Evolutionary conservation across 2,888 invertebrate genomes (phyloP), one percentile per base, ranked within the genome.

Genomic region (Pemphredon lugubris): DNA sequence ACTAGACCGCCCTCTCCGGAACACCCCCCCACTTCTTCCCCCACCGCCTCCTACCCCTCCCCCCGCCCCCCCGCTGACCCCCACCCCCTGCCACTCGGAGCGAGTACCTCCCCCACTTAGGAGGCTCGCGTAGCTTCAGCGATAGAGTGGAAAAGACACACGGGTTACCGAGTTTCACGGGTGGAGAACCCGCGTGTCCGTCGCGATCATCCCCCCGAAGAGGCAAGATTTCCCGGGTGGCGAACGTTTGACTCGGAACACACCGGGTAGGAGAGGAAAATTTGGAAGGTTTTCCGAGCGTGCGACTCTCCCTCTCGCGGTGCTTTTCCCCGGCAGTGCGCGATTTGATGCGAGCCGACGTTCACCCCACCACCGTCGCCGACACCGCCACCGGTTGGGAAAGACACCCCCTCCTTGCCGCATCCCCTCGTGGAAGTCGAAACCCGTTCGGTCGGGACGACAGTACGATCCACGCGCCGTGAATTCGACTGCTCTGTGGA

Each of bases 1-100:
- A 77, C 59, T 61, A 75, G 75, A 79, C 80, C 80, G 80, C 79
- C 78, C 70, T 69, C 78, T 76, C 54, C 63, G 63, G 63, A 73
- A 69, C 74, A 48, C 66, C 77, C 21, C 44, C 53, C 60, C 64
- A 65, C 60, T 69, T 42, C 42, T 18, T 16, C 42, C 2, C 4
- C 42, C 32, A 37, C 2, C 18, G 50, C 58, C 14, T n/a, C n/a
- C n/a, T n/a, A n/a, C n/a, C n/a, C n/a, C 26, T 26, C 26, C 26
- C 26, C 7, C 26, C 26, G 26, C 4, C 3, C 26, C 4, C 4
- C 18, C n/a, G 50, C 54, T 44, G 6, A n/a, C 45, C 20, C 21
- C 45, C 20, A 20, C 20, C 45, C 20, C 61, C 51, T 23, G 6
- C 23, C 21, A 7, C 48, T 20, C n/a, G n/a, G n/a, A 7, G 7